These are phyloP conservation scores for Bos taurus DNA, from an alignment of 2,113 vertebrate genomes.

Conservation along the genomic window ARS-UCD2.0 NC_037349.1:11501-12000, in stretches of 20 bases:
- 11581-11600: background rate
- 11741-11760: conserved; percentile 71
- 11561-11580: background rate
- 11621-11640: conserved; percentile 57
- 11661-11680: conserved; percentile 69
- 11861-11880: no score
- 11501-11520: background rate
- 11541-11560: no score
- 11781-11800: background rate
- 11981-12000: no score
- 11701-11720: conserved; percentile 13
- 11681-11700: conserved; percentile 50
- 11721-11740: conserved; percentile 57
- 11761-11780: conserved; percentile 31
- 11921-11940: no score
- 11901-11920: no score
- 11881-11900: no score
- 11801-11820: background rate
- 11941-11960: no score
- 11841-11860: no score
- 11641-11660: conserved; percentile 43
- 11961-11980: no score
- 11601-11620: conserved; percentile 36
- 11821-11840: no score
- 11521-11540: no score